A percentile compares a stretch with the other conserved stretches of the same genome.
phyloP scores from a whole-genome alignment of 2,113 vertebrate species.

The Myotis brandtii region DNA sequence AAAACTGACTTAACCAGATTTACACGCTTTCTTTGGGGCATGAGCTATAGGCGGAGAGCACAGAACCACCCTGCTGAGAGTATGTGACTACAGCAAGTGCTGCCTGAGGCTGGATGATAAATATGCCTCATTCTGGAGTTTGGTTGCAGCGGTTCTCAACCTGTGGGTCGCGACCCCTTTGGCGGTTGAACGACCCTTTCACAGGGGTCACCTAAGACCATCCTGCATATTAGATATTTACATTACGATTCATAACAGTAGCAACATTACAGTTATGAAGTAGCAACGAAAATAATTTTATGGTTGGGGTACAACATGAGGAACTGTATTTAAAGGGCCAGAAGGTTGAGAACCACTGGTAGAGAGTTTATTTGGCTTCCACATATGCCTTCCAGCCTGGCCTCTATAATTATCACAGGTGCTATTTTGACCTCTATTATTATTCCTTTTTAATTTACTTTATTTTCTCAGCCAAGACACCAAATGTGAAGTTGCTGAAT shows the following conservation, averaged over 20 bases:
- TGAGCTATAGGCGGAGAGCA: neutral
- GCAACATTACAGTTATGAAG: too few relatives aligned
- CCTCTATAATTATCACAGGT: neutral
- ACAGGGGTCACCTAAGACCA: too few relatives aligned
- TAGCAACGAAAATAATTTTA: too few relatives aligned
- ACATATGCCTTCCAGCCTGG: neutral
- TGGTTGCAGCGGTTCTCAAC: neutral
- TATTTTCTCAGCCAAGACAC: neutral
- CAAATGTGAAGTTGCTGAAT: neutral
- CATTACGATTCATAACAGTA: too few relatives aligned
- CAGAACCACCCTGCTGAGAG: neutral
- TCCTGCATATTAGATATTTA: too few relatives aligned
- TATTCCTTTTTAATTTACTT: neutral
- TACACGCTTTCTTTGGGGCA: neutral
- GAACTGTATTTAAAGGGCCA: too few relatives aligned
- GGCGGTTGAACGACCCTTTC: too few relatives aligned
- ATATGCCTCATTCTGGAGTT: neutral
- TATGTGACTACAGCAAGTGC: accelerated
- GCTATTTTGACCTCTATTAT: conserved; percentile 6
- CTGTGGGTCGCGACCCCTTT: too few relatives aligned
- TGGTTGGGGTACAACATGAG: too few relatives aligned
- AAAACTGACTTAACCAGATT: neutral
- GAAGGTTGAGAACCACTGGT: too few relatives aligned
- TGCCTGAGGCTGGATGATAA: neutral
- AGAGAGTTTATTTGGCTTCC: neutral